These are phyloP conservation scores for Neolamprologus brichardi DNA, from an alignment of 2,113 vertebrate species.

Conservation along the genomic window DNA sequence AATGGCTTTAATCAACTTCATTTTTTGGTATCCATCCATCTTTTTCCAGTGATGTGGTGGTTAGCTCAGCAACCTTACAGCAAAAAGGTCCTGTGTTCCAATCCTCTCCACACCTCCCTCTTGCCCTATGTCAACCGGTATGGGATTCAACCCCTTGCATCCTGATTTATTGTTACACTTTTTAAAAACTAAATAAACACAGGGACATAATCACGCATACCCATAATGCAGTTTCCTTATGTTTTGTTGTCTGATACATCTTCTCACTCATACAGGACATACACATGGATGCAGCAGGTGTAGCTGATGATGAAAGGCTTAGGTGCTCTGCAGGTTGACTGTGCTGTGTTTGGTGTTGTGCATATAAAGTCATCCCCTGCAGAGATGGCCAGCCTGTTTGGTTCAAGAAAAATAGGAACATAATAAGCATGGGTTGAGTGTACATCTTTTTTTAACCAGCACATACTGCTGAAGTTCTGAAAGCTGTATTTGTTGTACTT, in stretches of 20 bases:
- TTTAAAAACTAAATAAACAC: not conserved
- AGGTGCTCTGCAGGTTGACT: slow-evolving; percentile 22
- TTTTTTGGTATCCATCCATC: not conserved
- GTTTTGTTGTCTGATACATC: not conserved
- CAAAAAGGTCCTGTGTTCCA: not conserved
- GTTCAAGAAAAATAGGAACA: not conserved
- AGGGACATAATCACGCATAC: not conserved
- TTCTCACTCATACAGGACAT: not conserved
- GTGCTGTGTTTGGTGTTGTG: not conserved
- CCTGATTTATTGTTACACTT: not conserved
- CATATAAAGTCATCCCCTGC: slow-evolving; percentile 1
- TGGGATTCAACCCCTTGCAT: not conserved
- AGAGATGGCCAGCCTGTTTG: not conserved
- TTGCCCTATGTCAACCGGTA: not conserved
- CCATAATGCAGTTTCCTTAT: not conserved
- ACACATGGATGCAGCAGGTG: not conserved
- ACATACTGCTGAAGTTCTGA: slow-evolving; percentile 15
- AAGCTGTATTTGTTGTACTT: not conserved
- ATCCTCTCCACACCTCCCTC: not conserved
- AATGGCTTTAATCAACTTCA: not conserved
- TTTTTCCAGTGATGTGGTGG: not conserved
- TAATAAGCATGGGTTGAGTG: not conserved
- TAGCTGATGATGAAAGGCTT: slow-evolving; percentile 7
- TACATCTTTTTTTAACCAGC: not conserved
- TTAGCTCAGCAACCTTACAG: not conserved